phyloP scores from a whole-genome alignment of 2,888 invertebrate species.

The Isoperla grammatica region DNA sequence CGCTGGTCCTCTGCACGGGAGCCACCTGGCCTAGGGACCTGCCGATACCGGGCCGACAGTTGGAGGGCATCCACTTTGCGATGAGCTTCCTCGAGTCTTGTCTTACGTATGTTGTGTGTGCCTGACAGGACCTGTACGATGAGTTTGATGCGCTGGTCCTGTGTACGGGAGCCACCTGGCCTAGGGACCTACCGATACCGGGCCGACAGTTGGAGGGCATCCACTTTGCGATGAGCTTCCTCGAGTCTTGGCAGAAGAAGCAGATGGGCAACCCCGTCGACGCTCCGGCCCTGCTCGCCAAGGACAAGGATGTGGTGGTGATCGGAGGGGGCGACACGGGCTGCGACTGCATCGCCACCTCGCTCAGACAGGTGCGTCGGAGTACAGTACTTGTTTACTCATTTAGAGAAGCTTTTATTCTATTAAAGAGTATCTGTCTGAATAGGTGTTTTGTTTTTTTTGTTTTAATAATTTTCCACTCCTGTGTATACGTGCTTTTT shows the following conservation, averaged over 20 bases:
- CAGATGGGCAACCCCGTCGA: conserved; percentile 63
- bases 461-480: conserved; percentile 7
- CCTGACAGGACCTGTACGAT: conserved; percentile 42
- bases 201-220: conserved; percentile 89
- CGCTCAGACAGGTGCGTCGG: conserved; percentile 62
- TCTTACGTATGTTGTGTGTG: too few species aligned
- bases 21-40: conserved; percentile 96
- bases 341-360: conserved; percentile 98
- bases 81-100: conserved; percentile 96
- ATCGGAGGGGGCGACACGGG: conserved; percentile 90
- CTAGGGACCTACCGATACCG: conserved; percentile 80
- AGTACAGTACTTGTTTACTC: not conserved
- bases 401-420: not conserved
- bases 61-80: conserved; percentile 93
- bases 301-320: conserved; percentile 65
- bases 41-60: conserved; percentile 75
- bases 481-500: too few species aligned
- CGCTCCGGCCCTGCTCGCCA: conserved; percentile 64
- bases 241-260: conserved; percentile 95
- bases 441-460: too few species aligned
- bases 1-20: conserved; percentile 84
- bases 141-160: conserved; percentile 83
- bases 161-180: conserved; percentile 94
- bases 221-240: conserved; percentile 96
- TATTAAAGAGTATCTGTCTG: too few species aligned